Conservation (phyloP, 2,113 vertebrate genomes). For the Nycticebus coucang region DNA sequence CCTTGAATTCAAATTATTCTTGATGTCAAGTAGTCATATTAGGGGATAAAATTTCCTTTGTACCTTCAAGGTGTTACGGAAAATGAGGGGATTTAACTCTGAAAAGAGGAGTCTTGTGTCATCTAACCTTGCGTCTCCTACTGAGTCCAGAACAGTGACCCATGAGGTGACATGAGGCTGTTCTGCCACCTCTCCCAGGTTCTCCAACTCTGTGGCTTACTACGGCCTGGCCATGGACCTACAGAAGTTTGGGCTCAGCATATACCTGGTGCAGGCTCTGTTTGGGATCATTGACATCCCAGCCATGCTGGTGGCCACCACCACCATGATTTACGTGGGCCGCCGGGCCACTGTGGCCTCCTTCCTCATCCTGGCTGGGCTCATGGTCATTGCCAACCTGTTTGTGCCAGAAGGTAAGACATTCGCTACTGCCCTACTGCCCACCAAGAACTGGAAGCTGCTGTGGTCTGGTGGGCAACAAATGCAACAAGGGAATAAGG, state of each 20-base stretch:
- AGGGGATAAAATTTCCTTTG: too few species aligned
- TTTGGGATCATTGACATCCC: constrained; percentile 90
- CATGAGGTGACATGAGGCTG: rapidly evolving
- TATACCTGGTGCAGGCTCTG: constrained; percentile 90
- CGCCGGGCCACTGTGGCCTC: constrained; percentile 85
- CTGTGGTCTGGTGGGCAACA: background rate
- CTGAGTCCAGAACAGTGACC: background rate
- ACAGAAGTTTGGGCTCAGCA: constrained; percentile 90
- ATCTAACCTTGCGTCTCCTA: too few species aligned
- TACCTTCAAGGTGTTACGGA: too few species aligned
- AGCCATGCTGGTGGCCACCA: constrained; percentile 86
- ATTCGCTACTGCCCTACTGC: rapidly evolving
- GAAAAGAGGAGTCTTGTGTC: background rate
- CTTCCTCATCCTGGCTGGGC: constrained; percentile 86
- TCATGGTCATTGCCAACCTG: constrained; percentile 88
- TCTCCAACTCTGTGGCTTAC: constrained; percentile 90
- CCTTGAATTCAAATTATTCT: too few species aligned
- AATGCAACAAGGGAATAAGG: too few species aligned
- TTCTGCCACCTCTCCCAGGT: constrained; percentile 66
- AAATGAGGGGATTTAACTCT: background rate
- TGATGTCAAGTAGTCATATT: too few species aligned
- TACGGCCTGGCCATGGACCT: constrained; percentile 93
- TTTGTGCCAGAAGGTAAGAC: constrained; percentile 87
- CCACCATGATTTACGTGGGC: constrained; percentile 86
- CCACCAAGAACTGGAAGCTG: too few species aligned